Base-by-base conservation (phyloP, 1,140 invertebrate genomes). In the Brachionus angularis region DNA sequence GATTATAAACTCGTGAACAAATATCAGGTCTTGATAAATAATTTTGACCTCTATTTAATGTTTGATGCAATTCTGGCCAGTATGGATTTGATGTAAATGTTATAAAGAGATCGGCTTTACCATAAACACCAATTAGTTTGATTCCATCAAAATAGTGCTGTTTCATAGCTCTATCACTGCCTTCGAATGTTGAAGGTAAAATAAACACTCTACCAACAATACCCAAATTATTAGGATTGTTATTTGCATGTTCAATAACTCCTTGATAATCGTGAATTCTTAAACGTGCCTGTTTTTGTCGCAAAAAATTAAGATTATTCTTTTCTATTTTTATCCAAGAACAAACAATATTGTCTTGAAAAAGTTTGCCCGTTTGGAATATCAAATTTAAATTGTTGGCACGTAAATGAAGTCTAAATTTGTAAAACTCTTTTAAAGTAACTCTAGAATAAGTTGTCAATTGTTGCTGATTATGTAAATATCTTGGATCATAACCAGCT, bases 1-100 rank as follows among this genome's bases (percentile, higher is more conserved):
- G 75, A 55, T 76, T 75, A 75, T 85, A 85, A 8, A 85, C 82
- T 73, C 83, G 71, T 53, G 78, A 74, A 21, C 80, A 74, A 21
- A 84, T 46, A 73, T 84, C 83, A 46, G 81, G 80, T 23, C 81
- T 46, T 76, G 83, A 76, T 29, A 69, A 25, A 8, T 76, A 5
- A 49, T 42, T 72, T 75, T 82, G 74, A 3, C 73, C 52, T 58
- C 72, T 72, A 10, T 75, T 70, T 53, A 84, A 72, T n/a, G 74
- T 50, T 36, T 75, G 27, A 42, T 53, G 42, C 10, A 84, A 82
- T 73, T 85, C 80, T 14, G 39, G 55, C 76, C 76, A 78, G 1
- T 70, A 44, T 36, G 77, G 76, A 73, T 79, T 78, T 39, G 73
- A 73, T 3, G 76, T 78, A 53, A 79, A 74, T 12, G 77, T 78